Evolutionary conservation across 2,113 vertebrate genomes (phyloP).

Genomic region (Etia nguti): DNA sequence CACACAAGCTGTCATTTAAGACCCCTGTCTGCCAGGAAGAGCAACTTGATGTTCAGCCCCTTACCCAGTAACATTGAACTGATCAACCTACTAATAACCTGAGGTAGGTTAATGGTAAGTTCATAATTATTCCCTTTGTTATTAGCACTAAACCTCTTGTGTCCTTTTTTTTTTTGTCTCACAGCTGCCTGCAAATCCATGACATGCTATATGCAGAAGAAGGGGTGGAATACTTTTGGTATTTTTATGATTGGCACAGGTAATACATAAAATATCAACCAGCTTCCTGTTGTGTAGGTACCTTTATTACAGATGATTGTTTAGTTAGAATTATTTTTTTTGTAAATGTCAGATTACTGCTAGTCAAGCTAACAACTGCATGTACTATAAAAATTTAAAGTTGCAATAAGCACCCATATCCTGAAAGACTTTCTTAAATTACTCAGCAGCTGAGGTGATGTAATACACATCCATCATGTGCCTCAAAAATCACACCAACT

Average conservation of each 20-base stretch:
- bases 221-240: background rate
- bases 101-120: background rate
- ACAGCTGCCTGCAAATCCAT: background rate
- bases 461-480: background rate
- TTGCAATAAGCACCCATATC: background rate
- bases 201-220: background rate
- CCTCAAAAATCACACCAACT: background rate
- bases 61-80: background rate
- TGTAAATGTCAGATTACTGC: background rate
- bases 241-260: background rate
- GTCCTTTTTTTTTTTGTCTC: fast-evolving
- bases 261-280: background rate
- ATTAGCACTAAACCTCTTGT: background rate
- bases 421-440: background rate
- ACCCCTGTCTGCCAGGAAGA: background rate
- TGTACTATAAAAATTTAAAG: background rate
- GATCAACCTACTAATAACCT: background rate
- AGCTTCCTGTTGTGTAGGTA: background rate
- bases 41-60: background rate
- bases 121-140: background rate
- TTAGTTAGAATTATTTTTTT: background rate
- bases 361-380: background rate
- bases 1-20: background rate
- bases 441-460: background rate
- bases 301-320: background rate